Base-by-base conservation (phyloP, 2,113 vertebrate genomes). In the Pampusana beccarii region DNA sequence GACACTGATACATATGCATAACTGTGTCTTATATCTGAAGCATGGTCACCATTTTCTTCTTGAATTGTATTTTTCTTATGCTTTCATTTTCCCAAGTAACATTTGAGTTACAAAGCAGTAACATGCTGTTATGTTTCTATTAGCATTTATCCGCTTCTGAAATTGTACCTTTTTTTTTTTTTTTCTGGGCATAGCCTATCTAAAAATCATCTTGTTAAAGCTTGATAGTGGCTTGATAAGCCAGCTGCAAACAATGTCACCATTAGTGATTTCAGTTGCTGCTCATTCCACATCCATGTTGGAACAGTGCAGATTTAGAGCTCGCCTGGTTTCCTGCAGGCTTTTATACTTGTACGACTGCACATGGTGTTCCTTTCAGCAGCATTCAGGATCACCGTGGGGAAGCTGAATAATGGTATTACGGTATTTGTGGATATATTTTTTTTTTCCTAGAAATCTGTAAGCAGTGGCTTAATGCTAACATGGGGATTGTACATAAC, bases 321-420 rank as follows among this genome's bases (percentile, higher is more conserved):
- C 65, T 93, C 0, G 8, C 56, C 79, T 92, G 64, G 56, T 86
- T 83, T 86, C 51, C 5, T n/a, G 48, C n/a, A 70, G 58, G 71
- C 73, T 92, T 91, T 95, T 82, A 20, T 90, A 13, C 38, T 51
- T 65, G 74, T 74, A 56, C 0, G 6, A 48, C 86, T 86, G 79
- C 86, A 71, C 60, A 8, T 26, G 48, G 60, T 74, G 75, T 42
- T 88, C 36, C 42, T 90, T 85, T 82, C 92, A 92, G 80, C 67
- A 86, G 64, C 54, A 7, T 86, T 92, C 92, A 88, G 82, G 34
- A 83, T 83, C 81, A 25, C 79, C 0, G 2, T 34, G 36, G 85
- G 88, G 90, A 94, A 92, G 62, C 58, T 73, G 57, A 87, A 95
- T 86, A 90, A 88, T 67, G 46, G 42, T 48, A 51, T 74, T 86